These are phyloP conservation scores for Illadopsis cleaveri DNA, from an alignment of 2,113 vertebrate species.

Conservation along the genomic window DNA sequence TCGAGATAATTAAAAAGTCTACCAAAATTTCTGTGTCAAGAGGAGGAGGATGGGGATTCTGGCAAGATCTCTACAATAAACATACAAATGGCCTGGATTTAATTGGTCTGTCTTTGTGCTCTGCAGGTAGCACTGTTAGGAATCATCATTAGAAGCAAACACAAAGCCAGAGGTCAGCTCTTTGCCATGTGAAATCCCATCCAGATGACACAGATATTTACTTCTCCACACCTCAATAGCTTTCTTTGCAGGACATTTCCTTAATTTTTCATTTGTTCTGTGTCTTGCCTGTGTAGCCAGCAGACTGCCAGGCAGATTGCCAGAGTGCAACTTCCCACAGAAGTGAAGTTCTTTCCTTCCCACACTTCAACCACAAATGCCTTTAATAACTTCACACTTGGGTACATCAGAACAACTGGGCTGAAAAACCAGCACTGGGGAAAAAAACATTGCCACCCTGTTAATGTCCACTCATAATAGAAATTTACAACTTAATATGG, in stretches of 20 bases:
- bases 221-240: slow-evolving; percentile 24
- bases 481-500: slow-evolving; percentile 46
- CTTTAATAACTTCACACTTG: slow-evolving; percentile 29
- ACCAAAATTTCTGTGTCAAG: neutral
- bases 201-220: slow-evolving; percentile 37
- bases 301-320: neutral
- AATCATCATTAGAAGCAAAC: neutral
- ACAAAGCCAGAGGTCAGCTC: slow-evolving; percentile 26
- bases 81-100: neutral
- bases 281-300: neutral
- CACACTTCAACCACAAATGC: neutral
- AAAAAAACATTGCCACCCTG: neutral
- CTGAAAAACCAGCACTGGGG: slow-evolving; percentile 5
- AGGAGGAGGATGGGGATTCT: neutral
- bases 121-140: slow-evolving; percentile 11
- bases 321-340: neutral
- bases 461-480: slow-evolving; percentile 30
- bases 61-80: neutral
- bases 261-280: slow-evolving; percentile 14
- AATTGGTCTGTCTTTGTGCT: slow-evolving; percentile 11
- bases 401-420: slow-evolving; percentile 18
- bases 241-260: slow-evolving; percentile 42
- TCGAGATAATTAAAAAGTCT: neutral
- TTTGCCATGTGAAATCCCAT: neutral
- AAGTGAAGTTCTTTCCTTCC: neutral